Evolutionary conservation across 2,888 invertebrate species (phyloP).

Genomic region (Metopia argyrocephala): DNA sequence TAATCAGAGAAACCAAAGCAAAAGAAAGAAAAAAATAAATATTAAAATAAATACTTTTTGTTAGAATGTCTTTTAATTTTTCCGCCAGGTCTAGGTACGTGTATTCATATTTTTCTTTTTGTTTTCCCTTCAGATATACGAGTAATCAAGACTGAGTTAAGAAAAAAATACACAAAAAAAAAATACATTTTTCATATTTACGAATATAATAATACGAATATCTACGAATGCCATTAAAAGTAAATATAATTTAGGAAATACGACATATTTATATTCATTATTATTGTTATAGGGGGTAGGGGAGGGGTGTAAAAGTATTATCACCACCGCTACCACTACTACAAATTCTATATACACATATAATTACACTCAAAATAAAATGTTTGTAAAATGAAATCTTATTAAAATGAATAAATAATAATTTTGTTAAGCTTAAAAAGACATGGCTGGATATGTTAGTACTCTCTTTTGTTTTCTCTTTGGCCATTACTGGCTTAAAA

Average conservation of each 20-base stretch:
- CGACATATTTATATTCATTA: constrained; percentile 12
- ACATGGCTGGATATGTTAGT: not conserved
- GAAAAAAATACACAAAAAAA: not conserved
- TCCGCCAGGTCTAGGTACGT: not conserved
- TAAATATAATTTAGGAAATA: constrained; percentile 69
- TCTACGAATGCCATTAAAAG: constrained; percentile 69
- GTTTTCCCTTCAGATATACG: not conserved
- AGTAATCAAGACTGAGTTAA: not conserved
- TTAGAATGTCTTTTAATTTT: not conserved
- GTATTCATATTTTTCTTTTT: not conserved
- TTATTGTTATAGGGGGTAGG: constrained; percentile 45
- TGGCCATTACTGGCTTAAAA: too few species aligned
- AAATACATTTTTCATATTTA: constrained; percentile 64
- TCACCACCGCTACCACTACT: constrained; percentile 1
- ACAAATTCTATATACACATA: too few species aligned
- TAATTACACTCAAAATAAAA: not conserved
- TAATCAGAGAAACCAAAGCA: not conserved
- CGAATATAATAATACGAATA: too few species aligned
- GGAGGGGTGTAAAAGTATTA: constrained; percentile 31
- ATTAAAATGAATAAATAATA: not conserved
- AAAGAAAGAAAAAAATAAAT: not conserved
- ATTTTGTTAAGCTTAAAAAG: too few species aligned
- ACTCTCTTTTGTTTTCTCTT: too few species aligned
- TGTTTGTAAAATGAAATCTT: not conserved
- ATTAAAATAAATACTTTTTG: not conserved